Conservation (phyloP, 1,140 invertebrate species). For the Lepidurus packardi region DNA sequence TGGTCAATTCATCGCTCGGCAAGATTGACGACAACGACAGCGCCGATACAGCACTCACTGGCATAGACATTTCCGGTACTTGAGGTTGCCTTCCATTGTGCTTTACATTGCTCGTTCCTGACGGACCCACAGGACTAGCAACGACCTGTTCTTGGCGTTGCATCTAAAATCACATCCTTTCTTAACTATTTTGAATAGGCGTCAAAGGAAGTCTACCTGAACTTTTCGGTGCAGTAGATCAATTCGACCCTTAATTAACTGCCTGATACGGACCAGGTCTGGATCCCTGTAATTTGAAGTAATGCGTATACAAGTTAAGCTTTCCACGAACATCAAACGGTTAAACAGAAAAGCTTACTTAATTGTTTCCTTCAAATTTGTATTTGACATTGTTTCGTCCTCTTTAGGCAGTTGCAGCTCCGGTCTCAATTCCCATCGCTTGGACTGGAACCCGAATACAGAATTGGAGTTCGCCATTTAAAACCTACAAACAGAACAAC, state of each 20-base stretch:
- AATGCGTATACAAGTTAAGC: not conserved
- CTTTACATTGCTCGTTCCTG: not conserved
- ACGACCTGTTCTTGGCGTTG: not conserved
- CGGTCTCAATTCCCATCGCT: not conserved
- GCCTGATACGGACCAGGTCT: not conserved
- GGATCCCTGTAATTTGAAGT: not conserved
- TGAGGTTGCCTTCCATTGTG: too few relatives aligned
- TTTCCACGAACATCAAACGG: not conserved
- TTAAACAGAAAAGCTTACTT: not conserved
- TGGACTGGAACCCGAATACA: not conserved
- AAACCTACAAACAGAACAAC: not conserved
- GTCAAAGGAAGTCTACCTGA: not conserved
- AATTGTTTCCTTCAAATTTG: not conserved
- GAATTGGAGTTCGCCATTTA: not conserved
- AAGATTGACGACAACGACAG: not conserved
- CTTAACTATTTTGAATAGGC: not conserved
- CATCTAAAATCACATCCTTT: not conserved
- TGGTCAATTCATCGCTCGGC: not conserved
- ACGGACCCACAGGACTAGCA: not conserved
- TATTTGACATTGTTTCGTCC: not conserved
- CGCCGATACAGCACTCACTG: too few relatives aligned
- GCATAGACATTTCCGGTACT: too few relatives aligned
- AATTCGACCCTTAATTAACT: not conserved
- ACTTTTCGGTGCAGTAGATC: not conserved
- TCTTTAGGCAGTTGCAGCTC: not conserved